These are phyloP conservation scores for Hypanus sabinus DNA, from an alignment of 2,113 vertebrate species.

Conservation along the genomic window DNA sequence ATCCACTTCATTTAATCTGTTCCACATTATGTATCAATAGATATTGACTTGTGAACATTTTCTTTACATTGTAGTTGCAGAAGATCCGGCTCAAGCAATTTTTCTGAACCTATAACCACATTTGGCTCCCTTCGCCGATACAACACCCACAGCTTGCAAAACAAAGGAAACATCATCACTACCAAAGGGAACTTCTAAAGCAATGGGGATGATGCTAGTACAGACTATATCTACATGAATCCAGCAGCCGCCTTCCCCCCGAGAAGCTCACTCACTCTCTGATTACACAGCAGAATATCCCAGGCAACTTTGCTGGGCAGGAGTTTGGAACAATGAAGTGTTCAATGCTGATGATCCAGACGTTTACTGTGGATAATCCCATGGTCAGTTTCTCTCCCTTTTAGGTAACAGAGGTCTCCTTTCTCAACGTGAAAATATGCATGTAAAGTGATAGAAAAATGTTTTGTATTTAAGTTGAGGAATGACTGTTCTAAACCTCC, in stretches of 20 bases:
- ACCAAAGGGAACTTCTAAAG: neutral
- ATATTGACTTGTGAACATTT: neutral
- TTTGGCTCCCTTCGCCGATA: neutral
- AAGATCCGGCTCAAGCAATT: too few species aligned
- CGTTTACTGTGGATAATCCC: neutral
- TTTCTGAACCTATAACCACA: neutral
- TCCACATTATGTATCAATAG: neutral
- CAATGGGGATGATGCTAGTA: neutral
- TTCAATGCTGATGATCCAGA: neutral
- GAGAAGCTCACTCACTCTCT: neutral
- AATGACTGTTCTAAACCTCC: neutral
- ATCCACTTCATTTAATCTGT: neutral
- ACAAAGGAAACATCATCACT: too few species aligned
- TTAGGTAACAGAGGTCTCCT: neutral
- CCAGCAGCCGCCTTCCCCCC: neutral
- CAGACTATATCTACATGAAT: neutral
- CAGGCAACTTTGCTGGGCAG: neutral
- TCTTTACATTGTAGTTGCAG: neutral
- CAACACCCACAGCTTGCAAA: slow-evolving; percentile 3
- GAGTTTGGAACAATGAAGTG: slow-evolving; percentile 13
- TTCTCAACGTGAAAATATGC: neutral
- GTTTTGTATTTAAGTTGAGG: neutral
- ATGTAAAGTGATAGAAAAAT: neutral
- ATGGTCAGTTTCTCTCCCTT: neutral
- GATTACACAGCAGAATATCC: neutral